Evolutionary conservation across 2,888 invertebrate genomes (phyloP).

Genomic region (Brachyopa scutellaris): DNA sequence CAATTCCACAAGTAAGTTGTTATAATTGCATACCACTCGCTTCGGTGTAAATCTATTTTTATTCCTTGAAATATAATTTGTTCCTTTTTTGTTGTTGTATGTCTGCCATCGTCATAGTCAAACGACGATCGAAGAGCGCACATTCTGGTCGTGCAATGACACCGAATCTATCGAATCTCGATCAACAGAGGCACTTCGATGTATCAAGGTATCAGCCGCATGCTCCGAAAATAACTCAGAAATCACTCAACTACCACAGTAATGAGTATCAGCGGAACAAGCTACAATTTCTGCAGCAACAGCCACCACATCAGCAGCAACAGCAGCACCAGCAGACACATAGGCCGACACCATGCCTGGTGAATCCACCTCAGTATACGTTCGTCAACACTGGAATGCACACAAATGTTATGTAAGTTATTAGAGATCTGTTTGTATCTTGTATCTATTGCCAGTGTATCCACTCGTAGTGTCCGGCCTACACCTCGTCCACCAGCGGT

Average conservation of each 20-base stretch:
- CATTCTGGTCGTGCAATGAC: slow-evolving; percentile 79
- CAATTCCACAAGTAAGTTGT: slow-evolving; percentile 57
- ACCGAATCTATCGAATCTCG: slow-evolving; percentile 75
- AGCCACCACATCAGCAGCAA: slow-evolving; percentile 62
- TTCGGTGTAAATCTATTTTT: slow-evolving; percentile 47
- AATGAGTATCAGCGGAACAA: slow-evolving; percentile 79
- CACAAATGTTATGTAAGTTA: slow-evolving; percentile 81
- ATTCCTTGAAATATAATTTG: slow-evolving; percentile 33
- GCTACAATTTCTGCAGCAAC: slow-evolving; percentile 79
- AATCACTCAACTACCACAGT: slow-evolving; percentile 81
- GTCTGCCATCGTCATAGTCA: slow-evolving; percentile 75
- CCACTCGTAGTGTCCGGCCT: slow-evolving; percentile 78
- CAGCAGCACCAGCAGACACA: slow-evolving; percentile 67
- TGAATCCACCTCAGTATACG: slow-evolving; percentile 76
- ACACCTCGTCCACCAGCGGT: slow-evolving; percentile 80
- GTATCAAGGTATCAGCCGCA: slow-evolving; percentile 68
- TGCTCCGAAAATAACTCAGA: slow-evolving; percentile 80
- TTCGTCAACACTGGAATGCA: slow-evolving; percentile 80
- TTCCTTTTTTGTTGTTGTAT: slow-evolving; percentile 23
- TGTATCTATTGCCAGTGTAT: slow-evolving; percentile 10
- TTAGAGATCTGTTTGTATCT: slow-evolving; percentile 5
- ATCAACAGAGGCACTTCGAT: slow-evolving; percentile 74
- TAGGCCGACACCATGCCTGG: slow-evolving; percentile 71
- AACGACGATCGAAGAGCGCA: slow-evolving; percentile 82
- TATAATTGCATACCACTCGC: not conserved